A percentile compares a stretch with the other conserved stretches of the same genome.
Conservation (phyloP, 2,797 vertebrate species). For the Myotis pilosus region DNA sequence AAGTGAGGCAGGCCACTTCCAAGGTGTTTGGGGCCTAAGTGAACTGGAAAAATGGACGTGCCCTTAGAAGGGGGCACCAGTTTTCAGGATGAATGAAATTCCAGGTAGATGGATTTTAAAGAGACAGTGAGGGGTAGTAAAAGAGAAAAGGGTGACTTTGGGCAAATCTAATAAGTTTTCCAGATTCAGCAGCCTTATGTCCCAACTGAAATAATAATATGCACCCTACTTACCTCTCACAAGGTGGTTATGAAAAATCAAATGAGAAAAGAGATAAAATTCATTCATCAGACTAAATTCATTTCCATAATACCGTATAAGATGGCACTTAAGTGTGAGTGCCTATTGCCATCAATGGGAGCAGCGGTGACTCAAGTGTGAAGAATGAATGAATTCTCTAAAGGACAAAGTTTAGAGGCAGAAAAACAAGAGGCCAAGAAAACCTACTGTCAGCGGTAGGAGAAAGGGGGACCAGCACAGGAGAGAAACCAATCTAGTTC, state of each 20-base stretch:
- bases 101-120: constrained; percentile 11
- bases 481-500: neutral
- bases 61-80: neutral
- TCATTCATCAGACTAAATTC: neutral
- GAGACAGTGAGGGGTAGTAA: neutral
- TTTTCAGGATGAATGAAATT: constrained; percentile 34
- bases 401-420: constrained; percentile 33
- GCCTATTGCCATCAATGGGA: neutral
- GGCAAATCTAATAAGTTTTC: neutral
- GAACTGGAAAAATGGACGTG: neutral
- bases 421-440: neutral
- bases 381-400: neutral
- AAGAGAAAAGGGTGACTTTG: neutral
- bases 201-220: neutral
- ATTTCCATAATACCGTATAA: neutral
- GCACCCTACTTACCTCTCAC: neutral
- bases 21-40: neutral
- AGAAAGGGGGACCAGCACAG: neutral
- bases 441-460: neutral
- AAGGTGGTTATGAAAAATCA: neutral
- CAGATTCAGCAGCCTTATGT: neutral
- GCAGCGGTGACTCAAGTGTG: neutral
- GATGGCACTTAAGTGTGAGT: neutral
- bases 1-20: neutral
- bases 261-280: neutral